Base-by-base conservation (phyloP, 1,140 invertebrate species). In the Lepidurus arcticus region DNA sequence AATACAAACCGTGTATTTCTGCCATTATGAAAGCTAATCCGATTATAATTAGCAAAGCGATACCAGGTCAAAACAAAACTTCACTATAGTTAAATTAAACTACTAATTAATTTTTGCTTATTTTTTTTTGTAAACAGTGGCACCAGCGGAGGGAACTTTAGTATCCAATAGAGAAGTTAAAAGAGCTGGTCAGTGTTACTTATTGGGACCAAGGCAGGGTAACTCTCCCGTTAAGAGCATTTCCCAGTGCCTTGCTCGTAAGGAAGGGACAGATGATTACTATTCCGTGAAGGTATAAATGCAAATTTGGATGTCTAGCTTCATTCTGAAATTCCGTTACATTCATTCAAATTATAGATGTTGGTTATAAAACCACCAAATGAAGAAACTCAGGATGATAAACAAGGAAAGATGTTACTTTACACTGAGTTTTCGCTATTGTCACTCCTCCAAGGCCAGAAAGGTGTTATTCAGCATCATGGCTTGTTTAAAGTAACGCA, bases 391-490 rank as follows among this genome's bases (percentile, higher is more conserved):
- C 90, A 92, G 80, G 92, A 94, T 85, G 92, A 94, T 82, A 85
- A 88, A 73, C 92, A 94, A 85, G 92, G 92, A 6, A 93, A 93
- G 86, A 92, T 93, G 90, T 83, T 94, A 13, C 82, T 94, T 8
- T 91, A 93, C 82, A 93, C 92, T 1, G 93, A 94, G 84, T 93
- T 92, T 85, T 91, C 91, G 16, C 84, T 94, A 16, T 85, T 93
- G 42, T 92, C 90, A 53, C 83, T 93, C 42, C 85, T 94, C 2
- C 88, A 90, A 75, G 88, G 91, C 82, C 89, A 91, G 81, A 87
- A 90, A 81, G 92, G 93, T 76, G 91, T 94, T 73, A 89, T 93
- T 79, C 91, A 93, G 82, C 91, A 92, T 83, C 91, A 93, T 87
- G 92, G 91, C 73, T 86, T 94, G 78, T 94, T 92, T 85, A 92